Percentiles rank a stretch among this genome's conserved stretches.
These are phyloP conservation scores for Hydrozoanthus gracilis DNA, from an alignment of 92 coral and sea anemone genomes.

Conservation along the genomic window DNA sequence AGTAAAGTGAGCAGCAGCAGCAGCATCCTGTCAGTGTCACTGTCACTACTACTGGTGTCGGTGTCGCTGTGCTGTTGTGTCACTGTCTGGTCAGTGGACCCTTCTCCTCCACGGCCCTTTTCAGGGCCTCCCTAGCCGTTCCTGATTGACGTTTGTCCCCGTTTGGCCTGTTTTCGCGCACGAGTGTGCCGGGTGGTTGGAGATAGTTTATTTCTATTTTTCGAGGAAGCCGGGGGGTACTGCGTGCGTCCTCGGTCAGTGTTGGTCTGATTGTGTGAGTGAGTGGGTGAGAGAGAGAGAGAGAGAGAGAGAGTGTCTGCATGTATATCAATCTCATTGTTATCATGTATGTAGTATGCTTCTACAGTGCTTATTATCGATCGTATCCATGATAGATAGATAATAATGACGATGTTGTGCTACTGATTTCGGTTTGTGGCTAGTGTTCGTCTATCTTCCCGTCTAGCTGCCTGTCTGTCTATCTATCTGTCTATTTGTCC, in stretches of 20 bases:
- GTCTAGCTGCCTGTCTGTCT: too few relatives aligned
- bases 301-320: background rate
- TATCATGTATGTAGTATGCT: background rate
- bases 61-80: slow-evolving; percentile 2
- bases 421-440: background rate
- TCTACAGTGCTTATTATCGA: background rate
- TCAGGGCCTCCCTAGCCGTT: slow-evolving; percentile 10
- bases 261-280: too few relatives aligned
- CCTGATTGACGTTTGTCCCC: slow-evolving; percentile 23
- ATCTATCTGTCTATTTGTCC: too few relatives aligned
- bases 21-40: background rate
- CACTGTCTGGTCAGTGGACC: slow-evolving; percentile 23
- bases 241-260: too few relatives aligned
- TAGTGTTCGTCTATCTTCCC: background rate
- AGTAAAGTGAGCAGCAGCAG: too few relatives aligned
- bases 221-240: too few relatives aligned
- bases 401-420: background rate
- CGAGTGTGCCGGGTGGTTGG: too few relatives aligned
- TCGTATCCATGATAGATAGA: background rate
- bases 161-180: slow-evolving; percentile 3
- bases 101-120: slow-evolving; percentile 24
- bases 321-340: background rate
- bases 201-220: too few relatives aligned
- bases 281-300: background rate
- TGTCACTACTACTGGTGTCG: background rate